Percentiles rank a stretch among this genome's conserved stretches.
Evolutionary conservation across 2,888 invertebrate genomes (phyloP).

Genomic region (Fragum fragum): DNA sequence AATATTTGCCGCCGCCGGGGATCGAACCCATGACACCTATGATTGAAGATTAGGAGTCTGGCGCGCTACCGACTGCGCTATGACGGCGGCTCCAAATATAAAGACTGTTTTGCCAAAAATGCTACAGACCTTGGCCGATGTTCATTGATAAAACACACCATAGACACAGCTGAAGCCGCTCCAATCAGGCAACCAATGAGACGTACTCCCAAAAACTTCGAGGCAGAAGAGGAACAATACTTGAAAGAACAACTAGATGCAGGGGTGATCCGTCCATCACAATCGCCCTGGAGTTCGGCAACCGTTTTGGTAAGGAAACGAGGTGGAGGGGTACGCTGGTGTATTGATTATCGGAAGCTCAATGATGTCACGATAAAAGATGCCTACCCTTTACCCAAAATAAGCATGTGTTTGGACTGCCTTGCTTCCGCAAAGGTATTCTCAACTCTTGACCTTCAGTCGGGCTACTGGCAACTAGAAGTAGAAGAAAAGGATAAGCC

Average conservation of each 20-base stretch:
- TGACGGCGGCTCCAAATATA: too few relatives aligned
- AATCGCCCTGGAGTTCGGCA: slow-evolving; percentile 38
- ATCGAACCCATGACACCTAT: too few relatives aligned
- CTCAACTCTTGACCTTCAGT: slow-evolving; percentile 40
- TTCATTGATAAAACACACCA: slow-evolving; percentile 28
- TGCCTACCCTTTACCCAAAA: slow-evolving; percentile 24
- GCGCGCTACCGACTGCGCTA: too few relatives aligned
- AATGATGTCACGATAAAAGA: slow-evolving; percentile 33
- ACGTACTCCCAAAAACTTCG: slow-evolving; percentile 20
- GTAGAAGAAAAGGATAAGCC: slow-evolving; percentile 27
- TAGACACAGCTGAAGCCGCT: slow-evolving; percentile 31
- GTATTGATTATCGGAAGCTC: slow-evolving; percentile 27
- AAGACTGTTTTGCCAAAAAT: neutral
- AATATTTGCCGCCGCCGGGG: too few relatives aligned
- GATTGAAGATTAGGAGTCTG: too few relatives aligned
- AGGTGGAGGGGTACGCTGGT: slow-evolving; percentile 40
- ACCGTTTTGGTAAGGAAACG: slow-evolving; percentile 36
- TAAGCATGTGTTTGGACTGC: slow-evolving; percentile 44
- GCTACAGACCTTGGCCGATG: slow-evolving; percentile 28
- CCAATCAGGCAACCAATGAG: slow-evolving; percentile 35
- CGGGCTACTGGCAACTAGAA: slow-evolving; percentile 50
- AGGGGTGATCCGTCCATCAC: slow-evolving; percentile 27
- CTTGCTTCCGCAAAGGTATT: slow-evolving; percentile 31
- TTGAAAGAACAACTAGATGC: slow-evolving; percentile 32
- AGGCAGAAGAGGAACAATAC: slow-evolving; percentile 39